phyloP scores from a whole-genome alignment of 2,888 invertebrate genomes.

The Tridacna crocea region DNA sequence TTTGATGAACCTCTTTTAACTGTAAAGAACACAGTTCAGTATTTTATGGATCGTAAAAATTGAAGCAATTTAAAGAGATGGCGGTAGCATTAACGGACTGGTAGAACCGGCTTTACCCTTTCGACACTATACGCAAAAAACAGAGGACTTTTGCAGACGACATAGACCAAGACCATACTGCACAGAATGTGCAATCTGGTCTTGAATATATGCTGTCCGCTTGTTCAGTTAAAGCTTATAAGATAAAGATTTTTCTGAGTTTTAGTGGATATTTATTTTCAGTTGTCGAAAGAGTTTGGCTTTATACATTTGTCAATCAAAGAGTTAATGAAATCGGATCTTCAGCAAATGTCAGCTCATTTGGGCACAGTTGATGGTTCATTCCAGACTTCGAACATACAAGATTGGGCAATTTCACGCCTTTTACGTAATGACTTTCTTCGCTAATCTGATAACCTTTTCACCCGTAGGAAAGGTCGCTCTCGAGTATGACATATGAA shows the following conservation, averaged over 20 bases:
- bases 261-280: no score
- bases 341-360: constrained; percentile 19
- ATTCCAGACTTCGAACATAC: constrained; percentile 11
- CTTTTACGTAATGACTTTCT: constrained; percentile 26
- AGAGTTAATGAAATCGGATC: constrained; percentile 23
- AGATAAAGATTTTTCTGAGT: no score
- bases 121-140: no score
- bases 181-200: no score
- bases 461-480: constrained; percentile 19
- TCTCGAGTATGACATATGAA: constrained; percentile 32
- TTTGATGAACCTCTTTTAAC: constrained; percentile 11
- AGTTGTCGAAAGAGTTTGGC: no score
- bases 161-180: no score
- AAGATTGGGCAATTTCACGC: constrained; percentile 26
- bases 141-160: no score
- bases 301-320: no score
- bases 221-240: no score
- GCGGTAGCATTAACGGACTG: constrained; percentile 13
- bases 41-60: constrained; percentile 7
- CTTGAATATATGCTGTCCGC: no score
- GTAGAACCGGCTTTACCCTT: background rate
- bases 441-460: constrained; percentile 14
- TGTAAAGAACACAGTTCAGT: background rate
- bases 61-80: constrained; percentile 10
- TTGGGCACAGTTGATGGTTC: constrained; percentile 16